These are phyloP conservation scores for Carapus acus DNA, from an alignment of 2,797 vertebrate species.

Conservation along the genomic window DNA sequence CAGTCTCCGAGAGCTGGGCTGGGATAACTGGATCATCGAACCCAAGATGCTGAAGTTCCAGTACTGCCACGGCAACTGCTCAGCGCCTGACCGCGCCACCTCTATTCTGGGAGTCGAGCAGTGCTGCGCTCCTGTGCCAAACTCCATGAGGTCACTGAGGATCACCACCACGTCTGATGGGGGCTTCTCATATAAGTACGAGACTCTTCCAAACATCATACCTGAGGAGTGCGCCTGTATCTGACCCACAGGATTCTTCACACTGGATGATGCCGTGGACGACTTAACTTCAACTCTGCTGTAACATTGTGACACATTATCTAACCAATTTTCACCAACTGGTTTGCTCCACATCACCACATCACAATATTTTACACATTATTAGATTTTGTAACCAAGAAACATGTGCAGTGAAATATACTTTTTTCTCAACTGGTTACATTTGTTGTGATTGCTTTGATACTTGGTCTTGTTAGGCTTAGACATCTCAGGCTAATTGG, in stretches of 20 bases:
- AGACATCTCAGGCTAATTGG: too few relatives aligned
- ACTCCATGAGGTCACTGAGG: slow-evolving; percentile 81
- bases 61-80: slow-evolving; percentile 88
- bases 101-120: slow-evolving; percentile 74
- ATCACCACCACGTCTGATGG: slow-evolving; percentile 89
- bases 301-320: too few relatives aligned
- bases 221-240: slow-evolving; percentile 86
- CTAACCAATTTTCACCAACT: too few relatives aligned
- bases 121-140: slow-evolving; percentile 84
- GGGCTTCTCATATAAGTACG: slow-evolving; percentile 85
- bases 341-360: too few relatives aligned
- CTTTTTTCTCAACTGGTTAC: too few relatives aligned
- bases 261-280: too few relatives aligned
- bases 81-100: slow-evolving; percentile 57
- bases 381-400: too few relatives aligned
- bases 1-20: slow-evolving; percentile 88
- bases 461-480: too few relatives aligned
- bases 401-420: too few relatives aligned
- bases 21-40: slow-evolving; percentile 91
- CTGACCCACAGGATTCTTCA: slow-evolving; percentile 23
- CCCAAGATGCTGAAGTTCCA: slow-evolving; percentile 83
- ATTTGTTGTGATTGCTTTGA: too few relatives aligned
- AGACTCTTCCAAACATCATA: slow-evolving; percentile 87
- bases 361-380: too few relatives aligned
- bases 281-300: too few relatives aligned